A percentile compares a stretch with the other conserved stretches of the same genome.
These are phyloP conservation scores for Rhynchonycteris naso DNA, from an alignment of 2,797 vertebrate species.

Conservation along the genomic window DNA sequence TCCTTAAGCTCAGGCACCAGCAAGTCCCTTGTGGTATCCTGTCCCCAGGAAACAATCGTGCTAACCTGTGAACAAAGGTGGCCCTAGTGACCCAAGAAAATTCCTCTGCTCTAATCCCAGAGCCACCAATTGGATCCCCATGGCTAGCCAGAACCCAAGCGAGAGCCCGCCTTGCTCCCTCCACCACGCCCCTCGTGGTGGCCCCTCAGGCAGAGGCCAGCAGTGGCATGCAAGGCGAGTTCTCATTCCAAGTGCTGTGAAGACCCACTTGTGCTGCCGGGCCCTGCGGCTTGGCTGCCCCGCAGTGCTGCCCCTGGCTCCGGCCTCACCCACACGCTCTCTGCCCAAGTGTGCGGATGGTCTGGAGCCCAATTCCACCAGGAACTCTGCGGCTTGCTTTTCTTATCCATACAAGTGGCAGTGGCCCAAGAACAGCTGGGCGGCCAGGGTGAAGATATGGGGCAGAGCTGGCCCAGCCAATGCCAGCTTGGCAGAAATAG, in stretches of 20 bases:
- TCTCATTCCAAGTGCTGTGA: not conserved
- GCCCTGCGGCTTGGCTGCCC: slow-evolving; percentile 69
- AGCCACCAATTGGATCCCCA: no score
- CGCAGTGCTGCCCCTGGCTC: slow-evolving; percentile 52
- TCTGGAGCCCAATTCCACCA: not conserved
- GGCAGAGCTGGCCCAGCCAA: not conserved
- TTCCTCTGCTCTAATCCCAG: not conserved
- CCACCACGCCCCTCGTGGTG: not conserved
- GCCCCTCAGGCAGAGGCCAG: slow-evolving; percentile 57
- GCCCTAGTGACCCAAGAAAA: not conserved
- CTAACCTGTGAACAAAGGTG: not conserved
- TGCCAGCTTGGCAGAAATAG: not conserved
- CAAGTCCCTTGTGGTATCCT: not conserved
- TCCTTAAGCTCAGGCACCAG: not conserved
- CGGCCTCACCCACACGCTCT: not conserved
- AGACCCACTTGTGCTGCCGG: slow-evolving; percentile 11
- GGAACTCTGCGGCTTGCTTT: not conserved
- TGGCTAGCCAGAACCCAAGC: not conserved
- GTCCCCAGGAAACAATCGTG: not conserved
- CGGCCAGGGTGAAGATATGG: not conserved
- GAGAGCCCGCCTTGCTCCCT: not conserved
- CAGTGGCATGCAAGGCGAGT: not conserved
- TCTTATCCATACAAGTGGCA: not conserved
- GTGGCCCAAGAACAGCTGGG: not conserved
- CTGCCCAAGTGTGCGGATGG: not conserved